Percentiles rank a stretch among this genome's conserved stretches.
Conservation (phyloP, 2,888 invertebrate genomes). For the Molanna angustata region DNA sequence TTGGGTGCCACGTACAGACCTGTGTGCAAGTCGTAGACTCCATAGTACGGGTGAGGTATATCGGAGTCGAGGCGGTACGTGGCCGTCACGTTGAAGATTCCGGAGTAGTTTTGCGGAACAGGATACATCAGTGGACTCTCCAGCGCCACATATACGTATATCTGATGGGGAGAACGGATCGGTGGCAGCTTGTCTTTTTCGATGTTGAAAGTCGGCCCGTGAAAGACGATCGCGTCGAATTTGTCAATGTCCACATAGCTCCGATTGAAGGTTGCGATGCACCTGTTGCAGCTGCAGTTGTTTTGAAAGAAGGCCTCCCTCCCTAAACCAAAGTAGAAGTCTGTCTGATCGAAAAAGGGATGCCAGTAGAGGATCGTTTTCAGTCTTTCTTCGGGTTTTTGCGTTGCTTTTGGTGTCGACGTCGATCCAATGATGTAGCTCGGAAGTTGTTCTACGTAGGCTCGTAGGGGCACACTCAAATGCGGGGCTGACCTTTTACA, state of each 20-base stretch:
- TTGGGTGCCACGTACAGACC: constrained; percentile 38
- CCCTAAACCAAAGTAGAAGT: constrained; percentile 42
- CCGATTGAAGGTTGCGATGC: constrained; percentile 45
- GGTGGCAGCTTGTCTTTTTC: constrained; percentile 29
- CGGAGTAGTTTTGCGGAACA: constrained; percentile 35
- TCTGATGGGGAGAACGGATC: constrained; percentile 37
- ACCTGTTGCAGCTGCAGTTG: constrained; percentile 43
- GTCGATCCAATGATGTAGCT: no score
- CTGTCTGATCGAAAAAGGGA: constrained; percentile 39
- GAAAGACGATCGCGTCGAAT: constrained; percentile 55
- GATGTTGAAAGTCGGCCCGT: constrained; percentile 40
- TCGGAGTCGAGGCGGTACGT: constrained; percentile 55
- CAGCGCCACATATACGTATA: constrained; percentile 51
- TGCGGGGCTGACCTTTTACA: no score
- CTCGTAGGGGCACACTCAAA: no score
- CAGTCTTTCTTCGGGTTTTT: no score
- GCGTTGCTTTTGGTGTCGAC: no score
- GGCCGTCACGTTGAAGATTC: constrained; percentile 58
- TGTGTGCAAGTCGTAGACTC: constrained; percentile 38
- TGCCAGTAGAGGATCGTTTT: constrained; percentile 38
- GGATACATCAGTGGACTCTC: constrained; percentile 44
- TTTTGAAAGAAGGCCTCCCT: constrained; percentile 41
- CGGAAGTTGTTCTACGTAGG: no score
- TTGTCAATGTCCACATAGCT: constrained; percentile 40
- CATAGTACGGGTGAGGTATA: constrained; percentile 45